phyloP scores from a whole-genome alignment of 2,797 vertebrate species.

The Chromobotia macracanthus region DNA sequence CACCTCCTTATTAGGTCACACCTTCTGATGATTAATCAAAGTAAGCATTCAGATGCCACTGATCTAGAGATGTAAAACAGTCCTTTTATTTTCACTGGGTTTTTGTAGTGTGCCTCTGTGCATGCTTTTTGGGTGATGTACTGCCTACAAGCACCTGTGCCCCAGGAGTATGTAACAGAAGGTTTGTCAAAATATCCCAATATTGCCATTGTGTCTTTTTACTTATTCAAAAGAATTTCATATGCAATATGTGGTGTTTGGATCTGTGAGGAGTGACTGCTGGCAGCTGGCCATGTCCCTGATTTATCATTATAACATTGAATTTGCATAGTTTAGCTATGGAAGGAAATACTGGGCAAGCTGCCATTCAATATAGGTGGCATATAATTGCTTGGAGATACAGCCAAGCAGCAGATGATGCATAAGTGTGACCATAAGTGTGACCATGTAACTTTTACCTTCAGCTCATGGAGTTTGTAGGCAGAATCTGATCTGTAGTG shows the following conservation, averaged over 20 bases:
- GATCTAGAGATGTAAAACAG: too few species aligned
- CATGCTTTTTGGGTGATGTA: not conserved
- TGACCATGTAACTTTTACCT: conserved; percentile 65
- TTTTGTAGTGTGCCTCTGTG: not conserved
- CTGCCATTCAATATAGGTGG: conserved; percentile 29
- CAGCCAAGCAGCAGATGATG: conserved; percentile 18
- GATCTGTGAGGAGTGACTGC: not conserved
- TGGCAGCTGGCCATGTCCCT: not conserved
- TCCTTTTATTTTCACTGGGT: too few species aligned
- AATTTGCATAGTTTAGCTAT: not conserved
- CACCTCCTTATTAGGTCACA: too few species aligned
- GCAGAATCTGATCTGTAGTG: conserved; percentile 34
- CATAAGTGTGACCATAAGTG: conserved; percentile 4
- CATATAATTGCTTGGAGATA: conserved; percentile 11
- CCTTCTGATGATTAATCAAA: too few species aligned
- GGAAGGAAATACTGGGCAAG: conserved; percentile 8
- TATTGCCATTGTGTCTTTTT: not conserved
- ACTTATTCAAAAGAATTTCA: not conserved
- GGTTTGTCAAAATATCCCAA: not conserved
- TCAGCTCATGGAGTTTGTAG: conserved; percentile 59
- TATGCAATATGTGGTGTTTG: not conserved
- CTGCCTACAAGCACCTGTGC: not conserved
- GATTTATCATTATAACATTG: conserved; percentile 13
- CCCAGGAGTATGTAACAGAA: not conserved
- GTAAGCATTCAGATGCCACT: too few species aligned